Conservation (phyloP, 92 coral and sea anemone genomes). For the Epizoanthus fatuus region DNA sequence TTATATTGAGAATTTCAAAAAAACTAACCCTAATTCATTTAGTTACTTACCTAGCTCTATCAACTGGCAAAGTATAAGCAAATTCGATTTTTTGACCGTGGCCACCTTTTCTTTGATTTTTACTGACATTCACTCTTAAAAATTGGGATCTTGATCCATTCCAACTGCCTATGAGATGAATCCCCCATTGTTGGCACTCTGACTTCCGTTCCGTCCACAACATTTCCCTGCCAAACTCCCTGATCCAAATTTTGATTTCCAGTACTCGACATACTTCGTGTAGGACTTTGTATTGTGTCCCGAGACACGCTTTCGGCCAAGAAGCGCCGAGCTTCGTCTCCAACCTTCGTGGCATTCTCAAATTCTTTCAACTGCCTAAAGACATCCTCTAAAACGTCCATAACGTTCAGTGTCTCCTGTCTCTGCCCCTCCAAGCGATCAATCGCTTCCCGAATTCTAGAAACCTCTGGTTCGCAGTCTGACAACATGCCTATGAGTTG, state of each 20-base stretch:
- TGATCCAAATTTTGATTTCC: constrained; percentile 5
- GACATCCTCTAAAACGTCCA: constrained; percentile 31
- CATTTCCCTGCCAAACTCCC: constrained; percentile 1
- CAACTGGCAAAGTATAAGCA: too few relatives aligned
- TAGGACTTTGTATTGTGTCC: not conserved
- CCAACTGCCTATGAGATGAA: constrained; percentile 50
- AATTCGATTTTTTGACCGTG: too few relatives aligned
- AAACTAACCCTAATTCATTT: too few relatives aligned
- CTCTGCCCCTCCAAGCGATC: constrained; percentile 36
- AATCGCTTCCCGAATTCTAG: constrained; percentile 9
- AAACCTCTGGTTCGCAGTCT: constrained; percentile 1
- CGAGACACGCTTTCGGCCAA: constrained; percentile 2
- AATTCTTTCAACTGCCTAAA: constrained; percentile 30
- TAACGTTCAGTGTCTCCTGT: constrained; percentile 23
- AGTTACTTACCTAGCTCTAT: too few relatives aligned
- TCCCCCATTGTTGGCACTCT: constrained; percentile 5
- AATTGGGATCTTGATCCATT: constrained; percentile 49
- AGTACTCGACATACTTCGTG: not conserved
- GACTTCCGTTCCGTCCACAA: not conserved
- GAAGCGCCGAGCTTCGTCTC: constrained; percentile 46
- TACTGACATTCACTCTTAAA: not conserved
- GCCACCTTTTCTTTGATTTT: too few relatives aligned
- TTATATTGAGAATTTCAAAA: too few relatives aligned
- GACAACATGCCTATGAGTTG: constrained; percentile 15
- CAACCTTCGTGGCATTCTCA: constrained; percentile 27